A percentile compares a stretch with the other conserved stretches of the same genome.
Conservation (phyloP, 2,113 vertebrate species). For the Bostrychus sinensis region DNA sequence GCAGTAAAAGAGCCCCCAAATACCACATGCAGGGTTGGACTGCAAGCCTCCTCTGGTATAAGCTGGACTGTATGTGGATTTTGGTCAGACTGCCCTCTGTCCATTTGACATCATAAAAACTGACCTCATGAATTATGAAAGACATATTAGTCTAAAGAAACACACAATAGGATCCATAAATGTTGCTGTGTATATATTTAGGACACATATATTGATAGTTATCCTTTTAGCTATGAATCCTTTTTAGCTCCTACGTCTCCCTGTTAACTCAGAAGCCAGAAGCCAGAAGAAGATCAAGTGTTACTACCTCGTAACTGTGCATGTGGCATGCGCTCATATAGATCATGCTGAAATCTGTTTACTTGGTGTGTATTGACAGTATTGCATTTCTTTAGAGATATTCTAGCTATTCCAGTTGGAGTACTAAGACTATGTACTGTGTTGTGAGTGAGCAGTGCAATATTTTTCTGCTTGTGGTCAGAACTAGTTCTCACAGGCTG, state of each 20-base stretch:
- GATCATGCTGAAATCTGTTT: slow-evolving; percentile 39
- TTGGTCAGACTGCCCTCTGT: neutral
- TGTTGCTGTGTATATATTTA: neutral
- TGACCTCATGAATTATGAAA: slow-evolving; percentile 14
- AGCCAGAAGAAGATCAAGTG: neutral
- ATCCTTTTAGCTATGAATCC: neutral
- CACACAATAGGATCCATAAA: neutral
- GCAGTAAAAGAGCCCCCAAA: slow-evolving; percentile 20
- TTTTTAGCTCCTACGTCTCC: neutral
- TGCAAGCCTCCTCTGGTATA: slow-evolving; percentile 2
- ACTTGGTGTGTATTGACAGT: neutral
- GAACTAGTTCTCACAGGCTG: slow-evolving; percentile 58
- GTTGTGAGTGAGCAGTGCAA: slow-evolving; percentile 17
- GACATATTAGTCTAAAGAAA: neutral
- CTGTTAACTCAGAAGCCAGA: neutral
- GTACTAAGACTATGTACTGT: slow-evolving; percentile 16
- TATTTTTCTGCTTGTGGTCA: slow-evolving; percentile 18
- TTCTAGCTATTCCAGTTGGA: slow-evolving; percentile 34
- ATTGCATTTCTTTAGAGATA: slow-evolving; percentile 43
- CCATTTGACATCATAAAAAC: neutral
- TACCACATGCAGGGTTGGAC: slow-evolving; percentile 16
- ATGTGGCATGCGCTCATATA: neutral
- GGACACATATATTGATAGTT: neutral
- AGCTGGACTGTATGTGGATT: neutral
- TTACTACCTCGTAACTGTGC: neutral